phyloP scores from a whole-genome alignment of 2,888 invertebrate genomes.

The Cephus pygmeus region DNA sequence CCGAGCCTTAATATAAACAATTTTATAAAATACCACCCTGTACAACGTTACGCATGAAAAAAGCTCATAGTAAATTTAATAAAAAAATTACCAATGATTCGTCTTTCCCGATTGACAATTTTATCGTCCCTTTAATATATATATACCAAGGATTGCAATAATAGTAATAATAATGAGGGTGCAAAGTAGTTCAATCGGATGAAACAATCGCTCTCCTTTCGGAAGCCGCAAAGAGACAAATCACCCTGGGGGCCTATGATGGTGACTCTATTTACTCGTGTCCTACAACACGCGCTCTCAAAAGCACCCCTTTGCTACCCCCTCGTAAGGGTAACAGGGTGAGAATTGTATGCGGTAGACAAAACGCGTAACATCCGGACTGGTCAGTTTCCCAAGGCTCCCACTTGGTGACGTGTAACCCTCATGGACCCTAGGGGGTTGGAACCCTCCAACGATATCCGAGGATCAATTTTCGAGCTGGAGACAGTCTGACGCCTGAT shows the following conservation, averaged over 20 bases:
- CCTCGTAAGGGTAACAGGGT: conserved; percentile 33
- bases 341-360: conserved; percentile 47
- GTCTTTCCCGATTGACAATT: background rate
- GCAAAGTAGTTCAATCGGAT: background rate
- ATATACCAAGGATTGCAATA: too few relatives aligned
- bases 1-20: background rate
- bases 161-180: background rate
- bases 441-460: background rate
- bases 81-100: background rate
- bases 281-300: background rate
- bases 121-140: background rate
- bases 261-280: conserved; percentile 27
- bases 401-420: background rate
- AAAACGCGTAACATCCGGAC: conserved; percentile 51
- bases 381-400: conserved; percentile 48
- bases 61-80: background rate
- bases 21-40: background rate
- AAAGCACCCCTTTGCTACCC: conserved; percentile 6
- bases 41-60: too few relatives aligned
- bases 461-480: background rate
- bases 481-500: background rate
- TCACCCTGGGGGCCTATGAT: conserved; percentile 35
- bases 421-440: background rate
- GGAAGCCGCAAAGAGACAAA: conserved; percentile 56
- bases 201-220: conserved; percentile 14